These are phyloP conservation scores for Drosophila falleni DNA, from an alignment of 2,888 invertebrate species.

Conservation along the genomic window DNA sequence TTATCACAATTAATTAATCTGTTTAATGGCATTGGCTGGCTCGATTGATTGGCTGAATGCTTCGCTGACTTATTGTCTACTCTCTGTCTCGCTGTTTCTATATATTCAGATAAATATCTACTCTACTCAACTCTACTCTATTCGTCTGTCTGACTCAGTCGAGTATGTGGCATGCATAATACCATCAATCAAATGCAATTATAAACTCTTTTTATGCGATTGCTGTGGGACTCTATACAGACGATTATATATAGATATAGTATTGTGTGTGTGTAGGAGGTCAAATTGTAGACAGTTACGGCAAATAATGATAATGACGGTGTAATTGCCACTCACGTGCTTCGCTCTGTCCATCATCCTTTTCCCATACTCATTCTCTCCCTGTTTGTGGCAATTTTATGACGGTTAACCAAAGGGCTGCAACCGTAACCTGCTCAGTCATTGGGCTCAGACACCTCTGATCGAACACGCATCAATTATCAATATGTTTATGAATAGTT, in stretches of 20 bases:
- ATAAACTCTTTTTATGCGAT: constrained; percentile 63
- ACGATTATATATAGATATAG: neutral
- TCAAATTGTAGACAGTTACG: constrained; percentile 18
- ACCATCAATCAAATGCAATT: constrained; percentile 77
- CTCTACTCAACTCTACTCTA: neutral
- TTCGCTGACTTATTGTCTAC: constrained; percentile 22
- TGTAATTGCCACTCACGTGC: constrained; percentile 42
- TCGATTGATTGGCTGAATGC: constrained; percentile 56
- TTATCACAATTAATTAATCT: constrained; percentile 78
- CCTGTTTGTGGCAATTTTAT: constrained; percentile 9
- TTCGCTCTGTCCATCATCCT: neutral
- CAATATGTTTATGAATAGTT: constrained; percentile 37
- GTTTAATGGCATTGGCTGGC: constrained; percentile 62
- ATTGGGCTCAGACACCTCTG: constrained; percentile 15
- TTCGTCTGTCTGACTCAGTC: constrained; percentile 18
- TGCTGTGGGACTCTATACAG: constrained; percentile 8
- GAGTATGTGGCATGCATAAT: constrained; percentile 60
- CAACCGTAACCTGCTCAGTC: neutral
- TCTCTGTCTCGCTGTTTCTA: neutral
- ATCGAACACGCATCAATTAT: constrained; percentile 18
- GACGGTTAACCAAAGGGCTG: neutral
- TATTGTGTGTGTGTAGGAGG: neutral
- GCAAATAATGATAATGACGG: constrained; percentile 37
- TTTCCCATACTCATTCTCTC: neutral
- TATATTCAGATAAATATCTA: constrained; percentile 8